Conservation (phyloP, 1,140 invertebrate genomes). For the Doryteuthis pealeii region DNA sequence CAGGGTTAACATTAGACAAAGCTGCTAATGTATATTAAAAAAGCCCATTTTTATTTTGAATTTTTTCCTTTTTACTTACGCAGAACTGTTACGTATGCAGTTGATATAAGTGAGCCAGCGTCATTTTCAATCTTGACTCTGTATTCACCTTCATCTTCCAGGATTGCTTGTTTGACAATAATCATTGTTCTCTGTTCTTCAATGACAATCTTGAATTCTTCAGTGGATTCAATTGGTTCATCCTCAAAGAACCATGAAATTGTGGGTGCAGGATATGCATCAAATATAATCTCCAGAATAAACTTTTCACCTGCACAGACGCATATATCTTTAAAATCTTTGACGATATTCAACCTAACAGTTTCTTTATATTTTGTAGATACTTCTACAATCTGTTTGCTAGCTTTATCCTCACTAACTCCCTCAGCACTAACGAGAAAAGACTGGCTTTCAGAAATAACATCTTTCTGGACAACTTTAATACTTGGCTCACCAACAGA, state of each 20-base stretch:
- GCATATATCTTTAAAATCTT: slow-evolving; percentile 28
- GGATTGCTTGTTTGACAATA: slow-evolving; percentile 47
- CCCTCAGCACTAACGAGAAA: neutral
- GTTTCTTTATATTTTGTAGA: slow-evolving; percentile 9
- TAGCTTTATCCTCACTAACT: neutral
- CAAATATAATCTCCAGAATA: slow-evolving; percentile 68
- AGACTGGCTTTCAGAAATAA: too few relatives aligned
- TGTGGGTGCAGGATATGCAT: slow-evolving; percentile 87
- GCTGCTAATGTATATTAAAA: neutral
- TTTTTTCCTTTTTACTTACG: slow-evolving; percentile 30
- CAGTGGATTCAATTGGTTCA: slow-evolving; percentile 32
- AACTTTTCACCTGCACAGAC: slow-evolving; percentile 36
- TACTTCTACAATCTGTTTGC: slow-evolving; percentile 6
- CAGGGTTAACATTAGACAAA: too few relatives aligned
- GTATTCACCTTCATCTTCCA: slow-evolving; percentile 55
- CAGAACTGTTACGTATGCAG: slow-evolving; percentile 42
- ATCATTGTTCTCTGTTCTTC: slow-evolving; percentile 44
- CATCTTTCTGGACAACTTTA: neutral
- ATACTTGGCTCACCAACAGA: slow-evolving; percentile 7
- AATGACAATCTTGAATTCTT: slow-evolving; percentile 38
- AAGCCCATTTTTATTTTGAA: neutral
- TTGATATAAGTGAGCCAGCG: slow-evolving; percentile 41
- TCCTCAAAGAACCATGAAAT: slow-evolving; percentile 91
- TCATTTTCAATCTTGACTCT: slow-evolving; percentile 49
- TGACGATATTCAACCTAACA: neutral